These are phyloP conservation scores for Agelaius phoeniceus DNA, from an alignment of 2,113 vertebrate species.

Conservation along the genomic window DNA sequence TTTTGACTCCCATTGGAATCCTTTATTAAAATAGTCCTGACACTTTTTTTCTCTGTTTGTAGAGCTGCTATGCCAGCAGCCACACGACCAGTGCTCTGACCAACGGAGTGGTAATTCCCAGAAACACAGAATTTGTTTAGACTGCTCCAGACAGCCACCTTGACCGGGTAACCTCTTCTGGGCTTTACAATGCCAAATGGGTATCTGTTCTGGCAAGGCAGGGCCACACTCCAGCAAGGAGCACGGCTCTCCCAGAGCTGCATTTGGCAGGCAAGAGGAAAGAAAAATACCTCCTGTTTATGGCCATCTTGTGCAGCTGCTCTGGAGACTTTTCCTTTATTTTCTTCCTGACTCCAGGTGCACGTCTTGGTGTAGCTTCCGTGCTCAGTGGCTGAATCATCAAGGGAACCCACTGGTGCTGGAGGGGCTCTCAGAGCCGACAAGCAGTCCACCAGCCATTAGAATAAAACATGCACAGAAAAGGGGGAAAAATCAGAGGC, in stretches of 20 bases:
- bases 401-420: neutral
- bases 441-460: neutral
- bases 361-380: neutral
- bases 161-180: constrained; percentile 29
- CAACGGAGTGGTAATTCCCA: constrained; percentile 70
- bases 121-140: constrained; percentile 63
- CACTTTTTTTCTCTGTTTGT: constrained; percentile 62
- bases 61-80: constrained; percentile 48
- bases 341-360: neutral
- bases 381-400: neutral
- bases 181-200: constrained; percentile 29
- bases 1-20: constrained; percentile 56
- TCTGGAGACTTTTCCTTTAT: neutral
- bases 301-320: neutral
- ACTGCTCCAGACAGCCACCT: constrained; percentile 57
- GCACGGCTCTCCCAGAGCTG: neutral
- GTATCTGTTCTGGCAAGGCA: neutral
- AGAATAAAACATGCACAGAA: neutral
- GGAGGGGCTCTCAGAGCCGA: neutral
- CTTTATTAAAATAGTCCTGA: constrained; percentile 71
- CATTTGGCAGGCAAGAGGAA: neutral
- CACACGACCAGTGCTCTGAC: constrained; percentile 56
- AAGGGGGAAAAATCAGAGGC: neutral
- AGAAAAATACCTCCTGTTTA: constrained; percentile 48
- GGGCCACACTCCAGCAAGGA: neutral